Base-by-base conservation (phyloP, 2,113 vertebrate species). In the Leiothrix lutea region DNA sequence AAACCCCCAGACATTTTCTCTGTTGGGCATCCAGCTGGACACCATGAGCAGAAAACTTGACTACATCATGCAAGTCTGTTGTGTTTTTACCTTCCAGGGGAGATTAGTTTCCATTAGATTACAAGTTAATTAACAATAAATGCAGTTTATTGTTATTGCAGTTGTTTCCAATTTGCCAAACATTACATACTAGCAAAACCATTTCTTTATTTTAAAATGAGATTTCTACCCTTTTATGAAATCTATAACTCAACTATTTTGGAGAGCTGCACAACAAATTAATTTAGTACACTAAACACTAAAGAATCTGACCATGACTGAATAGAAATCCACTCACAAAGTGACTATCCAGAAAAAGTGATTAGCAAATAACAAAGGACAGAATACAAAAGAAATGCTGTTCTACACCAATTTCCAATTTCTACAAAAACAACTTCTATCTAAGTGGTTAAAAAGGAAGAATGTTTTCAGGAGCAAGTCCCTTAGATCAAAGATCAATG, bases 401-500 rank as follows among this genome's bases (percentile, higher is more conserved):
- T 84, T 77, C 65, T 82, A 80, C 24, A 40, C 7, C 71, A 45
- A 8, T 77, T 93, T 93, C 54, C 60, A 71, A 36, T 80, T 56
- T 62, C 14, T 51, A 62, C 18, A 73, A 48, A 70, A 88, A 28
- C 45, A 91, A 54, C 15, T 83, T 83, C 38, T 71, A 33, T 50
- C 22, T 54, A 75, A 83, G 66, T 24, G 18, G 64, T 48, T 80
- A 78, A 91, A 95, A 82, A 92, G 36, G 29, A 82, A 73, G 26
- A 88, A 70, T 44, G 14, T 42, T 95, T 91, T 85, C 58, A 88
- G 62, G 62, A 94, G 35, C 19, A 62, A 86, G 51, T 44, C 62
- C 28, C 47, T 90, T 62, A 21, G 60, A 94, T 82, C 62, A 90
- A 80, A 88, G 71, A 94, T 96, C 90, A 88, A 64, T 33, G 48